Conservation (phyloP, 2,888 invertebrate genomes). For the Neoaliturus tenellus region DNA sequence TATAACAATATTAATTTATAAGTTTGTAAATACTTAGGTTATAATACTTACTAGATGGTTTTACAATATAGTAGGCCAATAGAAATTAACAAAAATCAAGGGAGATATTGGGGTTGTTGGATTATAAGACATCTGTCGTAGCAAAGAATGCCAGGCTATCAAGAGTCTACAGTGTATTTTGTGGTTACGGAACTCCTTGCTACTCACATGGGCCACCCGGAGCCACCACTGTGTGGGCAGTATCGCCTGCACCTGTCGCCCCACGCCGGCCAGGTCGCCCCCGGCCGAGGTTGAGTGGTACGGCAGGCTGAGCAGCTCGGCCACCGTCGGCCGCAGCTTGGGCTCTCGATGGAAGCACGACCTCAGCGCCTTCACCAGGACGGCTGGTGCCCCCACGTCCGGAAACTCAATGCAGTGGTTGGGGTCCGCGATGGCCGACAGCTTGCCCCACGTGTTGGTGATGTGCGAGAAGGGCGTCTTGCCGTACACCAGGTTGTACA, state of each 20-base stretch:
- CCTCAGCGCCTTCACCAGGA: slow-evolving; percentile 80
- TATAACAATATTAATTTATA: too few relatives aligned
- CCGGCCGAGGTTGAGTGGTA: slow-evolving; percentile 68
- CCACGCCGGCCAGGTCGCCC: slow-evolving; percentile 34
- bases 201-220: slow-evolving; percentile 41
- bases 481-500: slow-evolving; percentile 94
- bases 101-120: too few relatives aligned
- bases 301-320: slow-evolving; percentile 79
- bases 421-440: slow-evolving; percentile 86
- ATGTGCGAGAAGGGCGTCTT: slow-evolving; percentile 94
- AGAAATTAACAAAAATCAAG: too few relatives aligned
- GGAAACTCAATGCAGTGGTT: slow-evolving; percentile 86
- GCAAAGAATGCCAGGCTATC: too few relatives aligned
- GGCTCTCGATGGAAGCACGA: slow-evolving; percentile 85
- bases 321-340: slow-evolving; percentile 83
- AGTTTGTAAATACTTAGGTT: too few relatives aligned
- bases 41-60: too few relatives aligned
- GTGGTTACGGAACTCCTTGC: too few relatives aligned
- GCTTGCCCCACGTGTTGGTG: slow-evolving; percentile 81
- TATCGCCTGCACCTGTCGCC: slow-evolving; percentile 10
- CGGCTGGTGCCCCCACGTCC: slow-evolving; percentile 72
- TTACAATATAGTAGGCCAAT: too few relatives aligned
- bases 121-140: too few relatives aligned
- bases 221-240: slow-evolving; percentile 34
- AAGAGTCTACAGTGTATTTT: too few relatives aligned